phyloP scores from a whole-genome alignment of 2,888 invertebrate genomes.

The Stenichneumon culpator region DNA sequence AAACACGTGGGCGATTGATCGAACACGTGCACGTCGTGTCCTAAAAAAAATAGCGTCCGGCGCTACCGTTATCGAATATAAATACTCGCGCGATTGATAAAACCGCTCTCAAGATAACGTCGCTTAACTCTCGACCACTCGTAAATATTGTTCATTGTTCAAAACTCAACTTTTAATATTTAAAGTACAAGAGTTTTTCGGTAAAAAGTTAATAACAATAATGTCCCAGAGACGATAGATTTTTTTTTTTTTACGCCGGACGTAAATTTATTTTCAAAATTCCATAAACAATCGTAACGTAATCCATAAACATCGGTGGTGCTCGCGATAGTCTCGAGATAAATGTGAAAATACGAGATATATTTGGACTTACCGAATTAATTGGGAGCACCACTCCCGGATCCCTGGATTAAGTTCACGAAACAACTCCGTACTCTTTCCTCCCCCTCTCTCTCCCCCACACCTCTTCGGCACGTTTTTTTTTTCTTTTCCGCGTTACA shows the following conservation, averaged over 20 bases:
- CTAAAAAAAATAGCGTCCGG: background rate
- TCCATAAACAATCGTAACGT: background rate
- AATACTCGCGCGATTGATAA: background rate
- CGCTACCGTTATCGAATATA: background rate
- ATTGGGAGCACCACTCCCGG: conserved; percentile 24
- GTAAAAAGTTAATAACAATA: background rate
- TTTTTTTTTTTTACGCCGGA: background rate
- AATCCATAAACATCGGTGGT: background rate
- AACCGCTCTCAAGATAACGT: background rate
- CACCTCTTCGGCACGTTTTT: conserved; percentile 8
- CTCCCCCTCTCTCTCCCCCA: background rate
- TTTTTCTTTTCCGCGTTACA: background rate
- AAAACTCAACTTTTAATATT: background rate
- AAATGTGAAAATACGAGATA: background rate
- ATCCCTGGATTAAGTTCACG: conserved; percentile 24
- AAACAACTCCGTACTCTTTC: conserved; percentile 3
- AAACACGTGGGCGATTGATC: conserved; percentile 23
- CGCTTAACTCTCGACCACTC: background rate
- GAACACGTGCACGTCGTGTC: conserved; percentile 3
- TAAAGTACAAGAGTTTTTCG: background rate
- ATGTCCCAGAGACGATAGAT: background rate
- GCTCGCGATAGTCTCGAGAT: background rate
- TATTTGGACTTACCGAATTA: conserved; percentile 16
- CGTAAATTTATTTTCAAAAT: background rate
- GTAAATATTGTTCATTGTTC: background rate